Evolutionary conservation across 2,888 invertebrate genomes (phyloP).

Genomic region (Sphecodes monilicornis): DNA sequence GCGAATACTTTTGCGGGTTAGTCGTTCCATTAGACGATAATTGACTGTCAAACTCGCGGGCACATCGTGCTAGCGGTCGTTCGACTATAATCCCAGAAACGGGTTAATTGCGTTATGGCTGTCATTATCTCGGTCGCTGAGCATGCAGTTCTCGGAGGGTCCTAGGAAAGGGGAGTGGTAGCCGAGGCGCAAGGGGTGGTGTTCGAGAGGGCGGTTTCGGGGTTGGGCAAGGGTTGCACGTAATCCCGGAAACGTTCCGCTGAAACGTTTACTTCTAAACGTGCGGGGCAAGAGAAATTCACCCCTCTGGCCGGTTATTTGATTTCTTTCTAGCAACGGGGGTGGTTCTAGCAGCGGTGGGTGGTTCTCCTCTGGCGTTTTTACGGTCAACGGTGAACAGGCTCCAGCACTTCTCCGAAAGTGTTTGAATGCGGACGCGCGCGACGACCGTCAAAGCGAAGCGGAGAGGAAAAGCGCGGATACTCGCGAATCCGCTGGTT

Average conservation of each 20-base stretch:
- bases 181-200: not conserved
- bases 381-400: conserved; percentile 11
- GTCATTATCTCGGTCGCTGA: conserved; percentile 66
- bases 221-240: conserved; percentile 40
- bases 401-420: conserved; percentile 7
- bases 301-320: conserved; percentile 37
- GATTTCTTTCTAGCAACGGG: conserved; percentile 36
- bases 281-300: conserved; percentile 47
- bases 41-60: conserved; percentile 58
- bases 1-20: conserved; percentile 13
- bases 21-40: conserved; percentile 52
- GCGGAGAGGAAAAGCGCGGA: not conserved
- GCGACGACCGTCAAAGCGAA: not conserved
- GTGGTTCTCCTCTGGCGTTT: not conserved
- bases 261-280: conserved; percentile 58
- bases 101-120: conserved; percentile 65
- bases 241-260: conserved; percentile 42
- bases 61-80: conserved; percentile 38
- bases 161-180: not conserved
- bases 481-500: not conserved
- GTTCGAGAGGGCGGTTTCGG: conserved; percentile 4
- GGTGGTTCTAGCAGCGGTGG: not conserved
- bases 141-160: conserved; percentile 56
- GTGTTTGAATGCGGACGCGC: not conserved
- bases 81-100: conserved; percentile 60